phyloP scores from a whole-genome alignment of 1,140 invertebrate genomes.

The Lethrus apterus region DNA sequence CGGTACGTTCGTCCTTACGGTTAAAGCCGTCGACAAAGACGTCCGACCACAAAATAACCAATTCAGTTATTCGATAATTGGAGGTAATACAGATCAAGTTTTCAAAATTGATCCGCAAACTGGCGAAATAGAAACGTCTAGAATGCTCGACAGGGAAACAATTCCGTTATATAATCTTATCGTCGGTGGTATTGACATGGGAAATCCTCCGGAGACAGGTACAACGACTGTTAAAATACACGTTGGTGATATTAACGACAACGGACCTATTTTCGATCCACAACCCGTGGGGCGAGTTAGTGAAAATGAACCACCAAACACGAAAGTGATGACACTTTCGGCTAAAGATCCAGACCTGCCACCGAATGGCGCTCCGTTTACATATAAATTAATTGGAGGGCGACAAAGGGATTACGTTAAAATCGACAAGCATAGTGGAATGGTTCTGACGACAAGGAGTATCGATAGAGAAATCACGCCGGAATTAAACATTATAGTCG shows the following conservation, averaged over 20 bases:
- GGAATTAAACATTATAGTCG: slow-evolving; percentile 64
- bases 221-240: slow-evolving; percentile 71
- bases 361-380: slow-evolving; percentile 88
- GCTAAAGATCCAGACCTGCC: slow-evolving; percentile 85
- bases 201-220: slow-evolving; percentile 79
- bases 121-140: slow-evolving; percentile 72
- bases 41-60: slow-evolving; percentile 85
- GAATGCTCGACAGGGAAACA: slow-evolving; percentile 74
- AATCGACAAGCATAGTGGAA: slow-evolving; percentile 70
- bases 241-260: slow-evolving; percentile 86
- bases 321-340: slow-evolving; percentile 73
- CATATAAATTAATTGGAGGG: slow-evolving; percentile 70
- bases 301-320: slow-evolving; percentile 82
- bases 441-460: slow-evolving; percentile 67
- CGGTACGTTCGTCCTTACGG: slow-evolving; percentile 67
- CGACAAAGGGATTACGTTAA: slow-evolving; percentile 67
- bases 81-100: slow-evolving; percentile 70
- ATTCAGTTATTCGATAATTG: slow-evolving; percentile 84
- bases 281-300: slow-evolving; percentile 65
- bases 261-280: slow-evolving; percentile 76
- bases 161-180: slow-evolving; percentile 67
- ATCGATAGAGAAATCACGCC: slow-evolving; percentile 78
- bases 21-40: slow-evolving; percentile 86
- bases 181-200: slow-evolving; percentile 86
- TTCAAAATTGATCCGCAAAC: slow-evolving; percentile 85